Base-by-base conservation (phyloP, 2,888 invertebrate species). In the Adela reaumurella region DNA sequence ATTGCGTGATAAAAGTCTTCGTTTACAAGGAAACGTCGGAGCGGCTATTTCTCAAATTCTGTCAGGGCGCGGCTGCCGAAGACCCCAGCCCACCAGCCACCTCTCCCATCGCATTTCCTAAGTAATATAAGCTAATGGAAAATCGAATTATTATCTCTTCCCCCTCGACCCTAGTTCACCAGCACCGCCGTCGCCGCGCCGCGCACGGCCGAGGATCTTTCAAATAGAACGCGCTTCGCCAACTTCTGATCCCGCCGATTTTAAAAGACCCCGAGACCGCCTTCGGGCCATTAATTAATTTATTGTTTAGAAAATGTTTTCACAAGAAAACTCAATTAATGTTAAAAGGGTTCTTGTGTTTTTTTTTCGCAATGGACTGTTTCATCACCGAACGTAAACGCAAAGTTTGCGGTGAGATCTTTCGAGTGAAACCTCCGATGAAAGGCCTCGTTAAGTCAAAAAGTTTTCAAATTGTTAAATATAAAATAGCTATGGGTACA, bases 321-420 rank as follows among this genome's bases (percentile, higher is more conserved):
- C 73, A 67, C 76, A 76, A 76, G 76, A 76, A 77, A 77, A 78
- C 76, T 77, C 78, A 78, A 77, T 78, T 78, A 77, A 78, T 77
- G 76, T 76, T 78, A 74, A 78, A 78, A 78, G 77, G 77, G 78
- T 76, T 78, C 76, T 77, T 76, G 70, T 77, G 76, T 77, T 76
- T 68, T 72, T 74, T 74, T 74, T 63, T 62, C 49, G 59, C 65
- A 63, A 70, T 68, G 68, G 64, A 64, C 57, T 63, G 59, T 62
- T 64, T 62, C 60, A 58, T 60, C 56, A 59, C 58, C 58, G 57
- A 62, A 68, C 64, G 67, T 69, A 69, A 67, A 66, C 64, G 64
- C 62, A 61, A 65, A 65, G 59, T 67, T 63, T 62, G 62, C 67
- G 59, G 70, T 70, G 67, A 67, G 67, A 67, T 66, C 64, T 41